These are phyloP conservation scores for Drosophila teissieri DNA, from an alignment of 1,140 invertebrate species.

Conservation along the genomic window DNA sequence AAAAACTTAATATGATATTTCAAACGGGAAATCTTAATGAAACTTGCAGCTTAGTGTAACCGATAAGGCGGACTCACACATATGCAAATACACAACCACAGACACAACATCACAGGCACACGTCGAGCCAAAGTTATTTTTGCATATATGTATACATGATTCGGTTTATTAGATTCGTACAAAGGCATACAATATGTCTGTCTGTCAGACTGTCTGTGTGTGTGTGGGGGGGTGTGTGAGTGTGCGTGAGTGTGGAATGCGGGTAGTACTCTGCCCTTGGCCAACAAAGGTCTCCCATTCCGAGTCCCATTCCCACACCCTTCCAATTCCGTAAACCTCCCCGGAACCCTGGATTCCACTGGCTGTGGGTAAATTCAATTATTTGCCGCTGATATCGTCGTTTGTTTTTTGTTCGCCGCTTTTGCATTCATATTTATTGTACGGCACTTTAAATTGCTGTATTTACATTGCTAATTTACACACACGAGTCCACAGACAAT, in stretches of 20 bases:
- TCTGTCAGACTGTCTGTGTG: conserved; percentile 8
- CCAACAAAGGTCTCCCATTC: conserved; percentile 26
- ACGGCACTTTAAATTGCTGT: conserved; percentile 80
- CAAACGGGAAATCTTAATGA: too few species aligned
- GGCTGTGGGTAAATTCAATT: conserved; percentile 78
- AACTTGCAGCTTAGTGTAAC: conserved; percentile 38
- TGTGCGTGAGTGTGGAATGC: conserved; percentile 37
- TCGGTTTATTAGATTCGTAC: conserved; percentile 80
- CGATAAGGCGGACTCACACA: conserved; percentile 39
- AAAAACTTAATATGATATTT: too few species aligned
- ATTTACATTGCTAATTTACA: conserved; percentile 82
- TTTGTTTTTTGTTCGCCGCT: conserved; percentile 72
- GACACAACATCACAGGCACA: conserved; percentile 18
- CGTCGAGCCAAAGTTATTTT: conserved; percentile 70
- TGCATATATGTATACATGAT: conserved; percentile 74
- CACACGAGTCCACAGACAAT: conserved; percentile 46
- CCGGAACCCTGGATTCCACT: conserved; percentile 17
- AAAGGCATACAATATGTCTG: conserved; percentile 72
- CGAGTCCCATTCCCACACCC: neutral
- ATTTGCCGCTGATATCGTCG: conserved; percentile 80
- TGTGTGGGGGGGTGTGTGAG: neutral
- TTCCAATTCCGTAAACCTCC: neutral
- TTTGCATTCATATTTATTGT: conserved; percentile 82
- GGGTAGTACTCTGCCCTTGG: conserved; percentile 41
- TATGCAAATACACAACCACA: conserved; percentile 46